phyloP scores from a whole-genome alignment of 2,113 vertebrate species.

The Piliocolobus tephrosceles region DNA sequence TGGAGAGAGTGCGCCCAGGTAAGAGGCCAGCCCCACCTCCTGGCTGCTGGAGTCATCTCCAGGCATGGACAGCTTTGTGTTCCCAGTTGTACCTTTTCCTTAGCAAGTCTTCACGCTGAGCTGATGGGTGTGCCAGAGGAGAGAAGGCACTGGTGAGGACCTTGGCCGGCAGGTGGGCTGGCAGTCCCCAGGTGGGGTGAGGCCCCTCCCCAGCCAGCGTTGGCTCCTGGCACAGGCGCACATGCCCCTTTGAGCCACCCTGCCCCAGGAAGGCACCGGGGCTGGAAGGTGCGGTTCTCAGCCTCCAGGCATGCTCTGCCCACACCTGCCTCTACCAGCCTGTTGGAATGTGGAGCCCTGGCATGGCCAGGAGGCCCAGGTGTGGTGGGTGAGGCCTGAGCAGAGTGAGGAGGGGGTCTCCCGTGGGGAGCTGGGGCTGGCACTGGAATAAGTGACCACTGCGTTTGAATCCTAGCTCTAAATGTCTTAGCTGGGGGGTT shows the following conservation, averaged over 20 bases:
- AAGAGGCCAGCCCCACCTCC: background rate
- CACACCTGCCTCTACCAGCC: constrained; percentile 27
- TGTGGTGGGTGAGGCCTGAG: background rate
- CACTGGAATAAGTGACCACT: background rate
- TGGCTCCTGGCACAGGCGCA: background rate
- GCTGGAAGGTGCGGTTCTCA: background rate
- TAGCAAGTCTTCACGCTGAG: background rate
- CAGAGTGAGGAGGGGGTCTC: background rate
- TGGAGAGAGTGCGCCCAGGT: no score
- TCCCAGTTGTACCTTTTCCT: background rate
- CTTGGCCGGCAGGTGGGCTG: background rate
- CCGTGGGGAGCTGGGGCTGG: no score
- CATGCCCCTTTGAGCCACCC: fast-evolving
- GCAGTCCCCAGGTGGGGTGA: background rate
- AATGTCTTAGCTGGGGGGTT: background rate
- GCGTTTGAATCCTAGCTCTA: background rate
- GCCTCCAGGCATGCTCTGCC: background rate
- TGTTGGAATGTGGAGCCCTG: constrained; percentile 9
- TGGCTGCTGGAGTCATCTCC: no score
- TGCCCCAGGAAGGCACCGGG: background rate
- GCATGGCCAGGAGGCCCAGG: background rate
- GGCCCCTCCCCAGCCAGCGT: background rate
- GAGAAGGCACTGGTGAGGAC: background rate
- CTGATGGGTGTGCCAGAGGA: background rate
- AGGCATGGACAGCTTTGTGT: fast-evolving